Evolutionary conservation across 2,888 invertebrate genomes (phyloP).

Genomic region (Petrolisthes cinctipes): DNA sequence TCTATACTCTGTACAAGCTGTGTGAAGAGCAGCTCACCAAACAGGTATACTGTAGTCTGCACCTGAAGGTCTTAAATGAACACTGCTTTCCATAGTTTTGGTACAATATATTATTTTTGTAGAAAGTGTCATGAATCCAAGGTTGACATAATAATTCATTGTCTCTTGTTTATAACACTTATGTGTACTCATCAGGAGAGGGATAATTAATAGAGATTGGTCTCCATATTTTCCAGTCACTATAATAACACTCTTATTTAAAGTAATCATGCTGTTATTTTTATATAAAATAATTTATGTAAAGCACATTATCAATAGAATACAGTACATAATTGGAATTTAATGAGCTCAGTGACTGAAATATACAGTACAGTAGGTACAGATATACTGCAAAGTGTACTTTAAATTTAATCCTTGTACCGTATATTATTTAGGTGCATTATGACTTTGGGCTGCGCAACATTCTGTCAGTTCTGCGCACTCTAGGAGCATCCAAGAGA

Average conservation of each 20-base stretch:
- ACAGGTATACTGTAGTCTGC: slow-evolving; percentile 75
- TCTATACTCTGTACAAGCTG: slow-evolving; percentile 94
- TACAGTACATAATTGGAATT: too few species aligned
- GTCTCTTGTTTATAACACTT: not conserved
- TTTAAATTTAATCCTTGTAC: too few species aligned
- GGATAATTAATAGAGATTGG: too few species aligned
- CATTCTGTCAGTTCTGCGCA: slow-evolving; percentile 92
- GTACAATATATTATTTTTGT: not conserved
- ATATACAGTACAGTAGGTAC: too few species aligned
- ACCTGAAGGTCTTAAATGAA: not conserved
- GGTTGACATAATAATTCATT: not conserved
- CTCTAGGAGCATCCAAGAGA: slow-evolving; percentile 91
- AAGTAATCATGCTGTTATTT: too few species aligned
- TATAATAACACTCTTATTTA: too few species aligned
- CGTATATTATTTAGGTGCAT: slow-evolving; percentile 78
- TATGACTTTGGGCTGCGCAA: slow-evolving; percentile 97
- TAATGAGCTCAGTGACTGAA: too few species aligned
- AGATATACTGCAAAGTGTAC: too few species aligned
- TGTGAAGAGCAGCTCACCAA: slow-evolving; percentile 98
- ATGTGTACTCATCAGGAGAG: not conserved
- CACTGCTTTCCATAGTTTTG: not conserved
- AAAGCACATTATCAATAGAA: too few species aligned
- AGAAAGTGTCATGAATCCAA: not conserved
- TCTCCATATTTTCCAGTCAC: too few species aligned
- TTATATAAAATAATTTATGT: too few species aligned